Percentiles rank a stretch among this genome's conserved stretches.
These are phyloP conservation scores for Polymixis lichenea DNA, from an alignment of 2,888 invertebrate genomes.

Conservation along the genomic window DNA sequence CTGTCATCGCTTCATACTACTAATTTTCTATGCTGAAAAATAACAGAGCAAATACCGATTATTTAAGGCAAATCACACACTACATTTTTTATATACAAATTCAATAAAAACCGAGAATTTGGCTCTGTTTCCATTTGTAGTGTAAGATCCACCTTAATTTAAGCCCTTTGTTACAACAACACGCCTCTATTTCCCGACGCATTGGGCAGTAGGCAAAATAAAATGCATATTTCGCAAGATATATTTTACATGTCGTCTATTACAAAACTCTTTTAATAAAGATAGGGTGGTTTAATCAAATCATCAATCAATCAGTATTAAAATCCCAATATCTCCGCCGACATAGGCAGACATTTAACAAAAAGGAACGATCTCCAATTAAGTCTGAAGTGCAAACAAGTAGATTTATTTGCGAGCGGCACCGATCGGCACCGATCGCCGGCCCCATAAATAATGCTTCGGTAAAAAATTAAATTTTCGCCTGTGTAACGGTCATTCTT, in stretches of 20 bases:
- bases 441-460: conserved; percentile 76
- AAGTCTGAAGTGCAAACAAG: conserved; percentile 69
- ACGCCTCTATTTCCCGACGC: too few species aligned
- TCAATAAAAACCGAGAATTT: too few species aligned
- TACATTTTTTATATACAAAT: too few species aligned
- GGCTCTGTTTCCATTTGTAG: too few species aligned
- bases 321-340: conserved; percentile 1
- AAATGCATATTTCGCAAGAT: not conserved
- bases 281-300: not conserved
- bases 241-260: not conserved
- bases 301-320: conserved; percentile 28
- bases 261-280: not conserved
- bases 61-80: not conserved
- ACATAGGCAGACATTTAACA: conserved; percentile 33
- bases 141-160: too few species aligned
- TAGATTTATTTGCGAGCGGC: conserved; percentile 69
- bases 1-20: not conserved
- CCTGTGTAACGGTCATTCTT: conserved; percentile 71
- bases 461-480: conserved; percentile 75
- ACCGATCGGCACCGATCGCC: conserved; percentile 69
- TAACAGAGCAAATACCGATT: not conserved
- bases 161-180: not conserved
- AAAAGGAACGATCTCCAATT: conserved; percentile 59
- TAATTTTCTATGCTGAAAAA: too few species aligned
- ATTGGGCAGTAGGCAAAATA: not conserved